Evolutionary conservation across 1,140 invertebrate species (phyloP), one percentile per base, ranked within the genome.

Genomic region (Trichoplusia ni): DNA sequence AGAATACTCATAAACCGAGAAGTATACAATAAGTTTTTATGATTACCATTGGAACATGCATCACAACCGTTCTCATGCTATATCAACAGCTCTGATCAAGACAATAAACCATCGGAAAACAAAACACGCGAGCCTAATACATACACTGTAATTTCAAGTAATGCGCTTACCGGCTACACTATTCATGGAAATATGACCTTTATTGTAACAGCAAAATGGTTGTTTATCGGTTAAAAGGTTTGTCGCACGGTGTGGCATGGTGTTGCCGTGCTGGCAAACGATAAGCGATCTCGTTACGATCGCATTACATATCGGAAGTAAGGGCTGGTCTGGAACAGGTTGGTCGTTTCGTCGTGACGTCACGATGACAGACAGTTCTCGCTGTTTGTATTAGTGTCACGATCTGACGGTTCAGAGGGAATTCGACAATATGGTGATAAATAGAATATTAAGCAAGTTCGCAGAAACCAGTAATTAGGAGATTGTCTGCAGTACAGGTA

Each of bases 281-380:
- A 58, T 58, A 58, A 42, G 27, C 37, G 37, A 58, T 58, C 37
- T 42, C 9, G 37, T 42, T 42, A 29, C 25, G 38, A 58, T 58
- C 54, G 23, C 27, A 58, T 58, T 58, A 58, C 54, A 18, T 44
- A 58, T 58, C 37, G 54, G 54, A 58, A 58, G 40, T 19, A 42
- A 54, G 51, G 47, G 31, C 31, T 38, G 37, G 11, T 6, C 16
- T 33, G 51, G 16, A 37, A 25, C 31, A 38, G 6, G 33, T 23
- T 37, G 14, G 13, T 29, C 16, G 25, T 46, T 46, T 14, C 21
- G 21, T 27, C 42, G 23, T 33, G 47, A 51, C 47, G 16, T 51
- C 16, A 51, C 29, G 16, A 8, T 47, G 44, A 47, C 42, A 46
- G 9, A 7, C 23, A 13, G 11, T 47, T 8, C n/a, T n/a, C n/a